Evolutionary conservation across 2,797 vertebrate species (phyloP).

Genomic region (Lepilemur septentrionalis): DNA sequence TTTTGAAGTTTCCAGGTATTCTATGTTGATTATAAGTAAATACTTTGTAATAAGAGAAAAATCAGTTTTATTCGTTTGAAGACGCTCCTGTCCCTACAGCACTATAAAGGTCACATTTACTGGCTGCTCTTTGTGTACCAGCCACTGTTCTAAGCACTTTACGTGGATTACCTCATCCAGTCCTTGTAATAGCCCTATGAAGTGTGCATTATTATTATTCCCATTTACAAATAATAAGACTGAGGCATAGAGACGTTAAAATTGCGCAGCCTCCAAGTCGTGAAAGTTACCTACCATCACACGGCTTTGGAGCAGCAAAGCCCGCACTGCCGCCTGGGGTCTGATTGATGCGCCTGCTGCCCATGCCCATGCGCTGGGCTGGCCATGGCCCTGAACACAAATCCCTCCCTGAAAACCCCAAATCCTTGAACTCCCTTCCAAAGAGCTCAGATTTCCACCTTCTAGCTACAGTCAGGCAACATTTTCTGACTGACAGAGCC

Average conservation of each 20-base stretch:
- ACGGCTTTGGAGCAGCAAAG: neutral
- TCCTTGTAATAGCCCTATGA: neutral
- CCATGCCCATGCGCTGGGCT: too few relatives aligned
- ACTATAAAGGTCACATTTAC: neutral
- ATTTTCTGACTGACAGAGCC: neutral
- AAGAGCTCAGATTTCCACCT: neutral
- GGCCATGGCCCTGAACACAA: neutral
- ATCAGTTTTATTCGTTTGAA: neutral
- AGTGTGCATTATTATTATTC: neutral
- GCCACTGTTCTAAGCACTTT: neutral
- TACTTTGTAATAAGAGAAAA: neutral
- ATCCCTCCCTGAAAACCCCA: too few relatives aligned
- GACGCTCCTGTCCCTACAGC: neutral
- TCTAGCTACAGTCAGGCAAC: neutral
- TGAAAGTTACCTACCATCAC: neutral
- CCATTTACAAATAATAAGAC: neutral
- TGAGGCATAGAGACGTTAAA: neutral
- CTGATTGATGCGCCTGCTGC: neutral
- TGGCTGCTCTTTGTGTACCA: neutral
- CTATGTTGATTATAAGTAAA: neutral
- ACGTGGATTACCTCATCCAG: neutral
- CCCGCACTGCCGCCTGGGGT: rapidly evolving
- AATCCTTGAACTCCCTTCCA: neutral
- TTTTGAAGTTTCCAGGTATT: neutral
- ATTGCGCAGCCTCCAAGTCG: neutral